These are phyloP conservation scores for Odontophorus gujanensis DNA, from an alignment of 2,113 vertebrate species.

Conservation along the genomic window DNA sequence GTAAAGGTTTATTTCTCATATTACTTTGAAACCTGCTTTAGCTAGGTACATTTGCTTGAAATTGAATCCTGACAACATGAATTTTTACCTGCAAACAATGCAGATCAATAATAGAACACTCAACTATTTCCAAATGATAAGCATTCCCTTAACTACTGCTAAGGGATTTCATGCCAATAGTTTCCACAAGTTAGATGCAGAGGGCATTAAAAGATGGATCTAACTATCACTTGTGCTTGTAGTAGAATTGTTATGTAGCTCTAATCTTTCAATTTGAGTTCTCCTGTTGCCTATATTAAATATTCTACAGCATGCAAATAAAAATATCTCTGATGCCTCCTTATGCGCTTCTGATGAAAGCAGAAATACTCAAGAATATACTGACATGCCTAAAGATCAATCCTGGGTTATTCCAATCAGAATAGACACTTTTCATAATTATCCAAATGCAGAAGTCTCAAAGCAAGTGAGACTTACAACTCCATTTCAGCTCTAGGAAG, in stretches of 20 bases:
- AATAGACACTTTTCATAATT: background rate
- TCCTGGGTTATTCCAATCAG: background rate
- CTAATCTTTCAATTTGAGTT: background rate
- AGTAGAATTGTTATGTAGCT: background rate
- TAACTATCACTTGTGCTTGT: background rate
- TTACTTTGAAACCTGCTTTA: background rate
- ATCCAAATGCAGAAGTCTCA: background rate
- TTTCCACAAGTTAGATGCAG: background rate
- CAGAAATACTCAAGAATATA: background rate
- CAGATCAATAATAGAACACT: background rate
- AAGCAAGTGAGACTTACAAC: background rate
- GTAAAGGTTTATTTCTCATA: background rate
- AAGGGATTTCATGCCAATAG: background rate
- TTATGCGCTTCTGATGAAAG: background rate
- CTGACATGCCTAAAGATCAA: background rate
- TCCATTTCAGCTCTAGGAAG: background rate
- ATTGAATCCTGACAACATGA: background rate
- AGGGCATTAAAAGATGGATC: background rate
- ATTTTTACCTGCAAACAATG: background rate
- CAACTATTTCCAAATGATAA: background rate
- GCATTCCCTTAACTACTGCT: background rate
- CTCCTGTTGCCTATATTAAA: background rate
- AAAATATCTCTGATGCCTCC: background rate
- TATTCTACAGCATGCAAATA: background rate
- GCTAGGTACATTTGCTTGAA: background rate